Evolutionary conservation across 1,140 invertebrate genomes (phyloP).

Genomic region (Bombus vancouverensis): DNA sequence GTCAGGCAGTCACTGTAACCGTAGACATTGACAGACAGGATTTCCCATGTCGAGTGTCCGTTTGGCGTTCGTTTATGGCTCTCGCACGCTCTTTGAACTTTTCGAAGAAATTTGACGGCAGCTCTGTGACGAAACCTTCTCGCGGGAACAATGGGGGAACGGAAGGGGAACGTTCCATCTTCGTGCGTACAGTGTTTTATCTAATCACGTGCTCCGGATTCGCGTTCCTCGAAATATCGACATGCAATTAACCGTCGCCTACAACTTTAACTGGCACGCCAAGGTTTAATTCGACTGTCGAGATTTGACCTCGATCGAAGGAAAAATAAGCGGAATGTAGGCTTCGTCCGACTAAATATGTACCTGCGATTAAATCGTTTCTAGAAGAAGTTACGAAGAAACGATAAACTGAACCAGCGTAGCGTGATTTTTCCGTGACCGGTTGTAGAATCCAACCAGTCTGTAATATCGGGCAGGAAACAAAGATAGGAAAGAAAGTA

Average conservation of each 20-base stretch:
- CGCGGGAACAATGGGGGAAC: not conserved
- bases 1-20: not conserved
- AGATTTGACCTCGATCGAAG: constrained; percentile 10
- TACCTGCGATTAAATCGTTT: not conserved
- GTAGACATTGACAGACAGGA: not conserved
- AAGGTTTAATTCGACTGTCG: not conserved
- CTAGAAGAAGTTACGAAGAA: not conserved
- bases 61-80: not conserved
- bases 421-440: too few species aligned
- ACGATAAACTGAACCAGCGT: not conserved
- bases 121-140: not conserved
- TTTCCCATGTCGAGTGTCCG: constrained; percentile 6
- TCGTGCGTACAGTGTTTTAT: not conserved
- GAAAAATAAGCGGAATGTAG: constrained; percentile 5
- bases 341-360: not conserved
- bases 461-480: not conserved
- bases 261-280: not conserved
- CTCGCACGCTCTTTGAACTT: not conserved
- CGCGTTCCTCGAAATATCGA: not conserved
- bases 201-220: not conserved
- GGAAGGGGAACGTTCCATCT: not conserved
- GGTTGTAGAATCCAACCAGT: too few species aligned
- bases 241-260: not conserved
- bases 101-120: not conserved
- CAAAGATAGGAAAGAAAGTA: not conserved